Evolutionary conservation across 2,113 vertebrate species (phyloP).

Genomic region (Lipophrys pholis): DNA sequence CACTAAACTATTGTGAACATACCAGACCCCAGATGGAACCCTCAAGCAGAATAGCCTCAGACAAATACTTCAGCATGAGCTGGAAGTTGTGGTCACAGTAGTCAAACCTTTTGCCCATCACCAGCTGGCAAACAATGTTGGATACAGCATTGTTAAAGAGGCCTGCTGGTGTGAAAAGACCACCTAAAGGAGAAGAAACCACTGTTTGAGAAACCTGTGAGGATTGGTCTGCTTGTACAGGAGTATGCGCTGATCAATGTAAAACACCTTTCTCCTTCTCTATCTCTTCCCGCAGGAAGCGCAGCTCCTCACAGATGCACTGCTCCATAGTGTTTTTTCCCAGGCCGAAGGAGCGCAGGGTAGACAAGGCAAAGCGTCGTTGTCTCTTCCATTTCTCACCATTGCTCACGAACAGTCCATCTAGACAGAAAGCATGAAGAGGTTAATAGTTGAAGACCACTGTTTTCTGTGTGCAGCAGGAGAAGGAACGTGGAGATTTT

Average conservation of each 20-base stretch:
- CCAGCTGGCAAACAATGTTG: conserved; percentile 87
- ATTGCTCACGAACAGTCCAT: conserved; percentile 75
- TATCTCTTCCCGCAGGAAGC: conserved; percentile 73
- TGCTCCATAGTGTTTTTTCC: conserved; percentile 83
- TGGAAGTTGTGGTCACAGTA: conserved; percentile 84
- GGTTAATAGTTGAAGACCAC: not conserved
- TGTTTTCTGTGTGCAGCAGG: not conserved
- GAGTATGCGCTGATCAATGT: not conserved
- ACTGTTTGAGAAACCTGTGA: not conserved
- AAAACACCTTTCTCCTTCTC: conserved; percentile 80
- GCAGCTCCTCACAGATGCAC: conserved; percentile 84
- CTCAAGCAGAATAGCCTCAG: conserved; percentile 58
- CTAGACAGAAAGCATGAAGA: not conserved
- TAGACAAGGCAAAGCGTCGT: conserved; percentile 81
- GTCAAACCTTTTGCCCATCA: conserved; percentile 86
- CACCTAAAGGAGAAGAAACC: conserved; percentile 69
- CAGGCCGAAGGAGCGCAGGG: conserved; percentile 85
- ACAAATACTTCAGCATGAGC: conserved; percentile 77
- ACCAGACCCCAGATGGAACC: conserved; percentile 73
- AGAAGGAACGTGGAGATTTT: not conserved
- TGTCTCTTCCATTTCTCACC: conserved; percentile 83
- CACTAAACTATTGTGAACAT: conserved; percentile 18
- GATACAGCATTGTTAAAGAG: conserved; percentile 86
- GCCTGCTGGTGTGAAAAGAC: conserved; percentile 81
- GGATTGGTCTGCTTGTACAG: too few species aligned